Base-by-base conservation (phyloP, 92 coral and sea anemone genomes). In the Nematostella vectensis region DNA sequence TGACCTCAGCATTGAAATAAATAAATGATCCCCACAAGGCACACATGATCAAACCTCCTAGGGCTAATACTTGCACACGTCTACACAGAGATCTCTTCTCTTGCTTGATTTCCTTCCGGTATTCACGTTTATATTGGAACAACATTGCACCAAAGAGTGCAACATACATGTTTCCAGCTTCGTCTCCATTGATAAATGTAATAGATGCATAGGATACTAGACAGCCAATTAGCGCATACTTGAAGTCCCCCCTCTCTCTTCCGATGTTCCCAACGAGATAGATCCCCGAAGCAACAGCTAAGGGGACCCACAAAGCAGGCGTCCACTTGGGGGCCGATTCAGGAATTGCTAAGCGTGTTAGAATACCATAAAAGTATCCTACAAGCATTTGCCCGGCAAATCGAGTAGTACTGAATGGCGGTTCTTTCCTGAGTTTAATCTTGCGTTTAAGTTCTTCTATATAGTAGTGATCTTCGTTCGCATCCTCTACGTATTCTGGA, bases 361-460 rank as follows among this genome's bases (percentile, higher is more conserved):
- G 74, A 29, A 93, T 82, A 2, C 99, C 99, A 50, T 93, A 93
- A 48, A 87, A 93, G 58, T 82, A 87, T 0, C 99, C 99, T 0
- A 93, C 99, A 0, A 93, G 62, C 99, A 93, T 93, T 69, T 93
- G 99, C 0, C 99, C 99, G 4, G 89, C 81, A 37, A 93, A 93
- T 30, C 99, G 70, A 6, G 85, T 58, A 16, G 75, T 75, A 44
- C 83, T 93, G 25, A 87, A 93, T 25, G 72, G 77, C 3, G 99
- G 99, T 39, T 88, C 95, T 29, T 62, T 75, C 2, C 99, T 74
- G 11, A 67, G 62, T 62, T 39, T 71, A 6, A 87, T 77, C 50
- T 83, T 80, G 49, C 77, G 67, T 58, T 82, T 87, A 48, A 87
- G 70, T 25, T 60, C 69, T 29, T 82, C 85, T 2, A 82, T 68